These are phyloP conservation scores for Crocuta crocuta DNA, from an alignment of 2,113 vertebrate genomes.

Conservation along the genomic window DNA sequence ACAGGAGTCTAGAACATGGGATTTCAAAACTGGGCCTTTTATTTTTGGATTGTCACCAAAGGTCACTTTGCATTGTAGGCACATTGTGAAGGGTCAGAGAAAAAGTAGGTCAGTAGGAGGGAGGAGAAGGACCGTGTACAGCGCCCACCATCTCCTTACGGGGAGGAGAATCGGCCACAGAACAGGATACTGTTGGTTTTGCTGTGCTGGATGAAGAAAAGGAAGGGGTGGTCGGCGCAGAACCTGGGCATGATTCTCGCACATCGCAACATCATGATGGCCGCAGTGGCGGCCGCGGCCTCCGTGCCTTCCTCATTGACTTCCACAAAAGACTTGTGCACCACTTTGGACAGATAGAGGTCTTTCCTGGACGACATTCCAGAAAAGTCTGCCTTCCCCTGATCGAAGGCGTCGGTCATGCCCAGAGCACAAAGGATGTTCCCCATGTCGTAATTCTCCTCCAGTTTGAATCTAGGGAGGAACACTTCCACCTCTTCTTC, in stretches of 20 bases:
- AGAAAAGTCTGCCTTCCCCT: conserved; percentile 83
- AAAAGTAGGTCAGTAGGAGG: neutral
- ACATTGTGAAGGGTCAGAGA: neutral
- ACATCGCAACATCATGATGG: conserved; percentile 81
- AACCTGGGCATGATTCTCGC: neutral
- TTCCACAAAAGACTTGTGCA: conserved; percentile 95
- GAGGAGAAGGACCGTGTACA: fast-evolving
- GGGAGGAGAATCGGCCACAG: conserved; percentile 85
- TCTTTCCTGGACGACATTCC: conserved; percentile 88
- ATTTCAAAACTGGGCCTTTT: neutral
- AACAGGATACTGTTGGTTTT: conserved; percentile 83
- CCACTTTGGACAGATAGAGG: conserved; percentile 90
- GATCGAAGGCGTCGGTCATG: conserved; percentile 89
- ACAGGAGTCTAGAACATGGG: fast-evolving
- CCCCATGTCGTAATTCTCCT: conserved; percentile 89
- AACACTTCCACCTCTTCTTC: conserved; percentile 83
- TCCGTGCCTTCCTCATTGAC: conserved; percentile 96
- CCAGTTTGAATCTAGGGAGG: conserved; percentile 92
- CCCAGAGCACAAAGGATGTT: conserved; percentile 87
- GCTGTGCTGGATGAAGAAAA: conserved; percentile 88
- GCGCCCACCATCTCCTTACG: neutral
- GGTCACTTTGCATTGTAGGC: neutral
- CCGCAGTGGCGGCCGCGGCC: conserved; percentile 90
- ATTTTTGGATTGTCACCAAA: conserved; percentile 8
- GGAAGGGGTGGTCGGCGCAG: conserved; percentile 87